phyloP scores from a whole-genome alignment of 2,113 vertebrate genomes.

The Tragulus kanchil region DNA sequence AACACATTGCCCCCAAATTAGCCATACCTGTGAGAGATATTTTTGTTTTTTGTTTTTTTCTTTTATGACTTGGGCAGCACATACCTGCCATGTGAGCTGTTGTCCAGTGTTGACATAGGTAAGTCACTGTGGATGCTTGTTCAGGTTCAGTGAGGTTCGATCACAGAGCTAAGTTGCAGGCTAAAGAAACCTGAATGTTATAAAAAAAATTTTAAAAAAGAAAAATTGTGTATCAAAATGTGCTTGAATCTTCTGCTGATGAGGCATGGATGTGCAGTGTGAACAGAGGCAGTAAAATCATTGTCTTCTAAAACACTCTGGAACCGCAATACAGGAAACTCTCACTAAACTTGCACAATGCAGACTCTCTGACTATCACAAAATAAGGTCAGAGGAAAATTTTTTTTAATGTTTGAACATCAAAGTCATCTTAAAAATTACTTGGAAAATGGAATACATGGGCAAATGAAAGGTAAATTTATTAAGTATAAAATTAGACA shows the following conservation, averaged over 20 bases:
- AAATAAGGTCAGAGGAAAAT: neutral
- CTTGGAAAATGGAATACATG: neutral
- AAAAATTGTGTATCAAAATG: neutral
- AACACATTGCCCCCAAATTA: neutral
- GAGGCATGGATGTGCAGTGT: neutral
- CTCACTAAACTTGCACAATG: neutral
- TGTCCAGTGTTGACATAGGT: neutral
- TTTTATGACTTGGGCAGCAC: neutral
- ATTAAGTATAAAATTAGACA: neutral
- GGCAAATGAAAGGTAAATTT: neutral
- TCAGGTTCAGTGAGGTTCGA: neutral
- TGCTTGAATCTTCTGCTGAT: neutral
- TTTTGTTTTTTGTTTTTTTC: neutral
- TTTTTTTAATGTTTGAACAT: neutral
- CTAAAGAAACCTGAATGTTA: neutral
- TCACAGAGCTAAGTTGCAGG: neutral
- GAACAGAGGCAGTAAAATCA: neutral
- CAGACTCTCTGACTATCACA: neutral
- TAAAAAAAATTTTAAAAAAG: neutral
- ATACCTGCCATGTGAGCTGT: conserved; percentile 74
- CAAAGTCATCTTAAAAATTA: neutral
- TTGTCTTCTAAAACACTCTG: neutral
- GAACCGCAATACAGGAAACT: conserved; percentile 71
- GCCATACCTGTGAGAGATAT: neutral
- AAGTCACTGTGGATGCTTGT: neutral